Percentiles rank a stretch among this genome's conserved stretches.
These are phyloP conservation scores for Microtus oregoni DNA, from an alignment of 2,113 vertebrate species.

Conservation along the genomic window DNA sequence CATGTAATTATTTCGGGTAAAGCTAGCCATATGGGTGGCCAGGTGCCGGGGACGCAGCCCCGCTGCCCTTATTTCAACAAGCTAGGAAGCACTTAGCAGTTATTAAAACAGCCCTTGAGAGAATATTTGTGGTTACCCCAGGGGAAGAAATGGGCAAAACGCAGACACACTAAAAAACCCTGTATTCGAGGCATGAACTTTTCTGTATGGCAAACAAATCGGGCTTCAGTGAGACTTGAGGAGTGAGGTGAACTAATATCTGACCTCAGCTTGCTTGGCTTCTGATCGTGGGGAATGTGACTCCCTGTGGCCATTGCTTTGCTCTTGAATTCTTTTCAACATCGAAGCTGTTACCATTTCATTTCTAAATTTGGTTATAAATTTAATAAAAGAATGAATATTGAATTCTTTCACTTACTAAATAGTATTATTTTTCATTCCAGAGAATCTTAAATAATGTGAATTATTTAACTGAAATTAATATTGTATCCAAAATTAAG, in stretches of 20 bases:
- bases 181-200: background rate
- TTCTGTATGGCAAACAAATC: background rate
- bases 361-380: background rate
- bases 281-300: background rate
- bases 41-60: too few species aligned
- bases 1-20: too few species aligned
- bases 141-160: background rate
- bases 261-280: background rate
- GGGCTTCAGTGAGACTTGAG: background rate
- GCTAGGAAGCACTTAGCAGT: background rate
- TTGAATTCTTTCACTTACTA: background rate
- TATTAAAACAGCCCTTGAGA: constrained; percentile 27
- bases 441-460: background rate
- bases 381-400: constrained; percentile 9
- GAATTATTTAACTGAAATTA: constrained; percentile 21
- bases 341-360: background rate
- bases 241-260: background rate
- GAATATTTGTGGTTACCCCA: background rate
- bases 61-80: too few species aligned
- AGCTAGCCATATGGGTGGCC: too few species aligned
- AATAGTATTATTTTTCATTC: constrained; percentile 2
- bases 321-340: background rate
- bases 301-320: background rate
- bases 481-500: background rate
- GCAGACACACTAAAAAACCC: background rate